Evolutionary conservation across 1,140 invertebrate species (phyloP).

Genomic region (Diplogasteroides magnus): DNA sequence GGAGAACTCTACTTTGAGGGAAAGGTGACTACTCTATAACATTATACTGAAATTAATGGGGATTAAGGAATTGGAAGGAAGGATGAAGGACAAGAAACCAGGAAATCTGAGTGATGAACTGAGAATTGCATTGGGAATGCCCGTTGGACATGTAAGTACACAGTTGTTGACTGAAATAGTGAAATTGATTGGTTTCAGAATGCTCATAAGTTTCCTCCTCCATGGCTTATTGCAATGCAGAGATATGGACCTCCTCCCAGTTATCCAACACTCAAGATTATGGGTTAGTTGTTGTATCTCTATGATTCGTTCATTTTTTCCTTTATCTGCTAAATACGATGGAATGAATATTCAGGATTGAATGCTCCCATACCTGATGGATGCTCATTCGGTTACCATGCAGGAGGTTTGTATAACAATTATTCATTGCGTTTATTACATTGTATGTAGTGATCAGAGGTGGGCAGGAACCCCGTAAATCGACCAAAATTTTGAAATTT

Average conservation of each 20-base stretch:
- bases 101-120: constrained; percentile 93
- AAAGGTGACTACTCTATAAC: constrained; percentile 61
- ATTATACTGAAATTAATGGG: not conserved
- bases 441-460: no score
- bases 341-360: not conserved
- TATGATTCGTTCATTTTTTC: not conserved
- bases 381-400: constrained; percentile 97
- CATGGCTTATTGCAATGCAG: constrained; percentile 99
- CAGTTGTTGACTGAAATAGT: no score
- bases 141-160: constrained; percentile 75
- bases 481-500: no score
- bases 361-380: constrained; percentile 77
- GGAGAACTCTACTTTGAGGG: constrained; percentile 99
- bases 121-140: constrained; percentile 93
- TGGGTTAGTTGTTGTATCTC: constrained; percentile 58
- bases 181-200: no score
- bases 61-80: constrained; percentile 84
- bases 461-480: no score
- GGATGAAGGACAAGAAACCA: constrained; percentile 95
- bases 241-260: constrained; percentile 97
- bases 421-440: no score
- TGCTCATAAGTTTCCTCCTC: constrained; percentile 71
- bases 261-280: constrained; percentile 96
- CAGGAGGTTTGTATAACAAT: no score
- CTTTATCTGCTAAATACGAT: not conserved